These are phyloP conservation scores for Butorides virescens DNA, from an alignment of 2,113 vertebrate species.

Conservation along the genomic window DNA sequence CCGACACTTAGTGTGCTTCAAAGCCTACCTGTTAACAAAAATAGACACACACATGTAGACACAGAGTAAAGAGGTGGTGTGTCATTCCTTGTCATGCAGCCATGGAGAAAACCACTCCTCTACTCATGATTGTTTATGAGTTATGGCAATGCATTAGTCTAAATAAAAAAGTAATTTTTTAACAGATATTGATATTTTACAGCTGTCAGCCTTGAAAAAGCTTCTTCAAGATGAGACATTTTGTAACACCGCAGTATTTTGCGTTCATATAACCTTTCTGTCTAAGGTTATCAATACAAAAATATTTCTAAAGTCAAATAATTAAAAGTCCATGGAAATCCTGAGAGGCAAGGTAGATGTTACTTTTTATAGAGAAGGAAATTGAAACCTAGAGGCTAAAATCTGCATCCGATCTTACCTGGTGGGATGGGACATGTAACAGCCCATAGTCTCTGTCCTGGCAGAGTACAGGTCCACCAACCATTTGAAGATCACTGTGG, in stretches of 20 bases:
- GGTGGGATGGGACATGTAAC: not conserved
- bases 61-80: not conserved
- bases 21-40: not conserved
- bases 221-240: not conserved
- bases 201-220: not conserved
- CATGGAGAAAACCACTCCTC: not conserved
- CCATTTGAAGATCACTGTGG: not conserved
- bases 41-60: not conserved
- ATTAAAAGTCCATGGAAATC: not conserved
- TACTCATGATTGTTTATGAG: not conserved
- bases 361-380: not conserved
- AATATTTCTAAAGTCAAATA: not conserved
- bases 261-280: not conserved
- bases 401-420: not conserved
- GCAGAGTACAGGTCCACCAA: not conserved
- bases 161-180: not conserved
- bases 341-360: not conserved
- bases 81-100: not conserved
- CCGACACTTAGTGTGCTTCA: not conserved
- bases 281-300: not conserved
- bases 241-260: not conserved
- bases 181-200: not conserved
- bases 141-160: not conserved
- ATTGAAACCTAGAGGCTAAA: not conserved
- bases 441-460: accelerated